A percentile compares a stretch with the other conserved stretches of the same genome.
phyloP scores from a whole-genome alignment of 2,113 vertebrate genomes.

The Malurus elegans region DNA sequence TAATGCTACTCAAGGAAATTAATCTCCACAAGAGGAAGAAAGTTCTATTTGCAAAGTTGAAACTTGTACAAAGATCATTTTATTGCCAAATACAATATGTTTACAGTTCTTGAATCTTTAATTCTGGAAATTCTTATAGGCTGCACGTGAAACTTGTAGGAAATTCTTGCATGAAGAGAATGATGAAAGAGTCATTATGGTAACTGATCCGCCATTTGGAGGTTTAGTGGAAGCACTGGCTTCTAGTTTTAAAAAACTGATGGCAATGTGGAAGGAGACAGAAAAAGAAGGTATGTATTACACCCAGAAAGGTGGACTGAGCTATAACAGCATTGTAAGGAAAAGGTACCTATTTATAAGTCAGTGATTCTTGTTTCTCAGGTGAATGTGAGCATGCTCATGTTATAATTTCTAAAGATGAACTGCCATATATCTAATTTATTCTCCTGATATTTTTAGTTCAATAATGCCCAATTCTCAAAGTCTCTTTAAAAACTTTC shows the following conservation, averaged over 20 bases:
- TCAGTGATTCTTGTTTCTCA: not conserved
- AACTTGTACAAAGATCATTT: not conserved
- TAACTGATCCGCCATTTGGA: conserved; percentile 94
- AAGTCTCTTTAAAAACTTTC: not conserved
- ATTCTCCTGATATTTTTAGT: not conserved
- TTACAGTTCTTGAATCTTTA: not conserved
- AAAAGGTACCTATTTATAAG: not conserved
- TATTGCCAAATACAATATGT: not conserved
- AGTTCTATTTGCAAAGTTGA: not conserved
- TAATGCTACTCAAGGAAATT: not conserved
- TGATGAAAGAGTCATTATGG: conserved; percentile 80
- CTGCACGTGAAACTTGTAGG: conserved; percentile 70
- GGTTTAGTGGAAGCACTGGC: conserved; percentile 94
- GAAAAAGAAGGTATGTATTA: conserved; percentile 70
- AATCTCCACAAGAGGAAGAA: not conserved
- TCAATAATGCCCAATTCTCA: not conserved
- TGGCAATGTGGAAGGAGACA: conserved; percentile 75
- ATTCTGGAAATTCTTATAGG: conserved; percentile 71
- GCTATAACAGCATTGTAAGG: not conserved
- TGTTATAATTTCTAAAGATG: not conserved
- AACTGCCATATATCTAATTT: not conserved
- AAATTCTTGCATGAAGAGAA: conserved; percentile 79
- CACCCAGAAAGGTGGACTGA: not conserved
- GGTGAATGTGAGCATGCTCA: not conserved
- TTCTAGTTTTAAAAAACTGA: conserved; percentile 85